phyloP scores from a whole-genome alignment of 1,140 invertebrate species.

The Luehdorfia chinensis region DNA sequence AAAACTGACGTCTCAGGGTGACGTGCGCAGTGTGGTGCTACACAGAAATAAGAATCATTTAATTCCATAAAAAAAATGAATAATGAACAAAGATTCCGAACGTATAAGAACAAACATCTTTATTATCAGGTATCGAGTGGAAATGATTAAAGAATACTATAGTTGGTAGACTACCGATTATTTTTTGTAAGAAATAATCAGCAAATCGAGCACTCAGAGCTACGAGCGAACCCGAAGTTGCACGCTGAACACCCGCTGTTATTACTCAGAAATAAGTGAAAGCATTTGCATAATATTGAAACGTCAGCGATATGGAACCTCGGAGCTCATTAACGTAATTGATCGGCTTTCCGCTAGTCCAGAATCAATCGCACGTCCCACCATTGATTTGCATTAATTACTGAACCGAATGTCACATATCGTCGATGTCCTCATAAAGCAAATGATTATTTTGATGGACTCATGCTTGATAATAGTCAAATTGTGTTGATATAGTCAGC shows the following conservation, averaged over 20 bases:
- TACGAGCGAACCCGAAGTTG: conserved; percentile 28
- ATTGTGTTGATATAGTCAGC: conserved; percentile 36
- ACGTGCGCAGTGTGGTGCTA: no score
- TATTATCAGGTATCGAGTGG: no score
- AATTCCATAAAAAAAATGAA: no score
- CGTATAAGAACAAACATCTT: no score
- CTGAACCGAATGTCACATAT: conserved; percentile 63
- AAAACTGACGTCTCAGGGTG: no score
- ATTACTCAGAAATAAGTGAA: conserved; percentile 55
- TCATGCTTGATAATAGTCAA: conserved; percentile 44
- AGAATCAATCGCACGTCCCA: conserved; percentile 71
- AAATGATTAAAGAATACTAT: conserved; percentile 16
- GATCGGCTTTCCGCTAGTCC: conserved; percentile 69
- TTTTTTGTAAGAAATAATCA: conserved; percentile 38
- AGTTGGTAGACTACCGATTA: not conserved
- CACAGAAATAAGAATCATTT: no score
- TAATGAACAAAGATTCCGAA: no score
- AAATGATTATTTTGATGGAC: conserved; percentile 69
- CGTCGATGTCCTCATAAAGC: conserved; percentile 51
- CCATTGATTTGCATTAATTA: conserved; percentile 75
- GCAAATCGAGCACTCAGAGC: conserved; percentile 25
- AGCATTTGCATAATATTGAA: conserved; percentile 68
- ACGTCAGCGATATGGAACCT: conserved; percentile 67
- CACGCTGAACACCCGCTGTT: conserved; percentile 27
- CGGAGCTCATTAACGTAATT: conserved; percentile 73